Percentiles rank a stretch among this genome's conserved stretches.
phyloP scores from a whole-genome alignment of 2,888 invertebrate species.

The Anagyrus pseudococci region DNA sequence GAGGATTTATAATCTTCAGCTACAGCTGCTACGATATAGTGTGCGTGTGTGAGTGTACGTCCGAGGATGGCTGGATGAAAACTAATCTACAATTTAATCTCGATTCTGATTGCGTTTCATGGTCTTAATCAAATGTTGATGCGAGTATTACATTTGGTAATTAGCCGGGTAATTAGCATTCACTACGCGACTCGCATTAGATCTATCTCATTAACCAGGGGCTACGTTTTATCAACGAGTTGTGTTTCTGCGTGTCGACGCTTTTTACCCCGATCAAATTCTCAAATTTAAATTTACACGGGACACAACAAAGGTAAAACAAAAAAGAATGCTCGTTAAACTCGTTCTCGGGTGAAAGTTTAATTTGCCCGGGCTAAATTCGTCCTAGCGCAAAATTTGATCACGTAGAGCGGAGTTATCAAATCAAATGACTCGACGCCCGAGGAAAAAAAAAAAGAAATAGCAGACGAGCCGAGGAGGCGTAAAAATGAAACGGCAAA shows the following conservation, averaged over 20 bases:
- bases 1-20: too few relatives aligned
- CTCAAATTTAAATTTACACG: not conserved
- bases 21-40: too few relatives aligned
- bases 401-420: not conserved
- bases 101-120: slow-evolving; percentile 16
- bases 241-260: slow-evolving; percentile 4
- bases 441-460: not conserved
- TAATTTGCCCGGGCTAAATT: too few relatives aligned
- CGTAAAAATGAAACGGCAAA: slow-evolving; percentile 10
- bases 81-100: slow-evolving; percentile 9
- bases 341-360: too few relatives aligned
- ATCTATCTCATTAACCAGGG: slow-evolving; percentile 29
- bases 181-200: slow-evolving; percentile 23
- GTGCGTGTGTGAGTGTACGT: too few relatives aligned
- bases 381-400: slow-evolving; percentile 3
- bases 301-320: too few relatives aligned
- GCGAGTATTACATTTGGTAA: slow-evolving; percentile 25
- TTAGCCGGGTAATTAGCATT: slow-evolving; percentile 47
- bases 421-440: not conserved
- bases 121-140: slow-evolving; percentile 15
- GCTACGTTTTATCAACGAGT: slow-evolving; percentile 5
- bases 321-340: too few relatives aligned
- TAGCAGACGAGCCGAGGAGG: not conserved
- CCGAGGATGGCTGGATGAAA: not conserved
- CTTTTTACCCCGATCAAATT: slow-evolving; percentile 16